These are phyloP conservation scores for Hyphantria cunea DNA, from an alignment of 1,140 invertebrate genomes.

Conservation along the genomic window DNA sequence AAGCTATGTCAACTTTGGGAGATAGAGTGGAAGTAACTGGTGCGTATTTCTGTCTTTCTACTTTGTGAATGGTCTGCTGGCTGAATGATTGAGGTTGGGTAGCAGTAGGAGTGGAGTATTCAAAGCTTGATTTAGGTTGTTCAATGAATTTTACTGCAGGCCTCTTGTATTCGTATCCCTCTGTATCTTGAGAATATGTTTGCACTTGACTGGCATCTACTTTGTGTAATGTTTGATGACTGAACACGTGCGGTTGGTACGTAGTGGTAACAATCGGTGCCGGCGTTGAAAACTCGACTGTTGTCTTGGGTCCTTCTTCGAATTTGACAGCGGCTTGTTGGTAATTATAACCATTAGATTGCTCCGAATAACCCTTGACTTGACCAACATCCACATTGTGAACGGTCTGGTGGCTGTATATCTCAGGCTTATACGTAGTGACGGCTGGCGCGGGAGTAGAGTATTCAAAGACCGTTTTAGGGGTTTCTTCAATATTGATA, in stretches of 20 bases:
- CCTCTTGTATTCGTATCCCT: conserved; percentile 45
- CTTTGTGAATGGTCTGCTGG: conserved; percentile 54
- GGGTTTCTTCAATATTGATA: conserved; percentile 41
- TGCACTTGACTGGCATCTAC: conserved; percentile 56
- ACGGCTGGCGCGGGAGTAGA: conserved; percentile 45
- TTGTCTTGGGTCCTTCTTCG: conserved; percentile 38
- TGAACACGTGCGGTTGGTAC: conserved; percentile 53
- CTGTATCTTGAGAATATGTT: conserved; percentile 45
- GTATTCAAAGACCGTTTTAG: conserved; percentile 41
- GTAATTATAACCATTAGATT: conserved; percentile 43
- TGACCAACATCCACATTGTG: conserved; percentile 58
- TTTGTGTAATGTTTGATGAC: conserved; percentile 64
- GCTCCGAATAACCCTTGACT: conserved; percentile 52
- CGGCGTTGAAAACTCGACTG: conserved; percentile 46
- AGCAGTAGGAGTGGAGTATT: conserved; percentile 50
- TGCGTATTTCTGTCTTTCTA: conserved; percentile 45
- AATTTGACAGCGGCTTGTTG: conserved; percentile 43
- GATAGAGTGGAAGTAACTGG: conserved; percentile 62
- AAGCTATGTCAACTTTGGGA: conserved; percentile 50
- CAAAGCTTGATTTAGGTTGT: conserved; percentile 33
- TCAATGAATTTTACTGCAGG: conserved; percentile 45
- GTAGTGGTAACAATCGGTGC: conserved; percentile 45
- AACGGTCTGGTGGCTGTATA: conserved; percentile 58
- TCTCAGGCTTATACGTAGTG: conserved; percentile 53
- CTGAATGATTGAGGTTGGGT: conserved; percentile 54